Conservation (phyloP, 2,888 invertebrate genomes). For the Atethmia centrago region DNA sequence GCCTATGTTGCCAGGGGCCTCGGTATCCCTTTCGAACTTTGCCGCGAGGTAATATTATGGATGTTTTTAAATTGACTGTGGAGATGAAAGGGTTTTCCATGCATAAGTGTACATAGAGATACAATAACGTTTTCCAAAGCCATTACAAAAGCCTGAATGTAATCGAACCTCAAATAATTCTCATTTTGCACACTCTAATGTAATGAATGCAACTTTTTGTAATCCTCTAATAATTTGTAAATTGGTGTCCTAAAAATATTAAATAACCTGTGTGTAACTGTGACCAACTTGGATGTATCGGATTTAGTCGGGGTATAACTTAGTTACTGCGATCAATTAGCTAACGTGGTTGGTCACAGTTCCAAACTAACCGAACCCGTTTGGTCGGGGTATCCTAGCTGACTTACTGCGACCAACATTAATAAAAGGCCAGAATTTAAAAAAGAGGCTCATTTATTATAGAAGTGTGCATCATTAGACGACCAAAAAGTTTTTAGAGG, state of each 20-base stretch:
- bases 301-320: not conserved
- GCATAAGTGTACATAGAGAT: no score
- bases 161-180: no score
- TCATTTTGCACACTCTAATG: no score
- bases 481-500: no score
- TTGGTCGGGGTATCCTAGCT: not conserved
- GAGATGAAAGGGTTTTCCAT: constrained; percentile 5
- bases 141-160: no score
- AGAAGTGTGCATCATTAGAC: no score
- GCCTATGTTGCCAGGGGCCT: no score
- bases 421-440: not conserved
- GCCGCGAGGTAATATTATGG: no score
- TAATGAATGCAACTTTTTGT: no score
- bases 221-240: no score
- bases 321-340: not conserved
- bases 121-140: no score
- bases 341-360: not conserved
- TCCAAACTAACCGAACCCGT: not conserved
- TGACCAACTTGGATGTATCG: not conserved
- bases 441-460: not conserved
- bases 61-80: not conserved
- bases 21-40: no score
- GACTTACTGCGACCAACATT: not conserved
- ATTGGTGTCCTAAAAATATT: not conserved
- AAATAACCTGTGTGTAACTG: not conserved